A percentile compares a stretch with the other conserved stretches of the same genome.
phyloP scores from a whole-genome alignment of 2,797 vertebrate genomes.

The Clarias platycephalus region DNA sequence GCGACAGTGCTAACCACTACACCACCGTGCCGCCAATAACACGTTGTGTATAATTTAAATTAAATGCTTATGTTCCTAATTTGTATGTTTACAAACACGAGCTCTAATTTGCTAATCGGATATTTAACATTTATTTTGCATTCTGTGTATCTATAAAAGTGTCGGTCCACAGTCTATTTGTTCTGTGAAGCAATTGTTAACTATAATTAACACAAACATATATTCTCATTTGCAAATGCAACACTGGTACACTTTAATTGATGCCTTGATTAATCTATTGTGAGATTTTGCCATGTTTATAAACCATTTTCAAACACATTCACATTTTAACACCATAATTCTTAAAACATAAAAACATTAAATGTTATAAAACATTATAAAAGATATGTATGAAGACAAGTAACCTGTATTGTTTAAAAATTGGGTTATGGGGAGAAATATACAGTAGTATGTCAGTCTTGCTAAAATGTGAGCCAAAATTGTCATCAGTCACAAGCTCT shows the following conservation, averaged over 20 bases:
- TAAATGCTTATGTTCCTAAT: not conserved
- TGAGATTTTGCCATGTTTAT: not conserved
- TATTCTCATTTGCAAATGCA: slow-evolving; percentile 50
- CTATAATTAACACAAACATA: slow-evolving; percentile 44
- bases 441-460: not conserved
- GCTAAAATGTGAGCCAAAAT: not conserved
- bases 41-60: not conserved
- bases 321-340: not conserved
- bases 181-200: slow-evolving; percentile 45
- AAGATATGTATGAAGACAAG: slow-evolving; percentile 57
- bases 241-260: slow-evolving; percentile 38
- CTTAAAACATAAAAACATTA: not conserved
- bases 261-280: not conserved
- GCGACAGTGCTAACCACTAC: no score
- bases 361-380: not conserved
- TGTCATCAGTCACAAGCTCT: slow-evolving; percentile 58
- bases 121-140: slow-evolving; percentile 18
- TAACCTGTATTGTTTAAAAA: slow-evolving; percentile 40
- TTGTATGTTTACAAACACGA: not conserved
- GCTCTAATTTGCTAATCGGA: not conserved
- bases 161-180: slow-evolving; percentile 18
- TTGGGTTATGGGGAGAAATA: not conserved
- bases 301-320: not conserved
- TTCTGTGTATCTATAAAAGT: slow-evolving; percentile 21
- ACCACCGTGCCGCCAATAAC: no score